phyloP scores from a whole-genome alignment of 2,888 invertebrate genomes.

The Clunio marinus region DNA sequence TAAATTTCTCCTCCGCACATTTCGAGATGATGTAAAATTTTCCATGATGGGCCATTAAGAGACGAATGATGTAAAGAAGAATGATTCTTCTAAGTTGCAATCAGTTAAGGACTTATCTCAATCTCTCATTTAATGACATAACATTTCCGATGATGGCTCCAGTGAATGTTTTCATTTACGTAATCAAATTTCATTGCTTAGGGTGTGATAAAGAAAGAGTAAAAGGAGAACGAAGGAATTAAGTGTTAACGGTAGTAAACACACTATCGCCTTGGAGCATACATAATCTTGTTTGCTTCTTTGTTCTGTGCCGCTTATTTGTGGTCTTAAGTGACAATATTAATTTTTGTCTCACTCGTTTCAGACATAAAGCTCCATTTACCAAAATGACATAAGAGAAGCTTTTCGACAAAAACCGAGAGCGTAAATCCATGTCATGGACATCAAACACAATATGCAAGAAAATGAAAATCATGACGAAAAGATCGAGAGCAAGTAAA shows the following conservation, averaged over 20 bases:
- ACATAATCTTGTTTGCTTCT: slow-evolving; percentile 4
- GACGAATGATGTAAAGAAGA: neutral
- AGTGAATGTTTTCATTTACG: slow-evolving; percentile 8
- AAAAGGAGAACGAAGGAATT: neutral
- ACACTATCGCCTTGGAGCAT: slow-evolving; percentile 4
- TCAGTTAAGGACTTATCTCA: slow-evolving; percentile 6
- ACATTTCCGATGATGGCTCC: neutral
- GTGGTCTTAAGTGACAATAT: neutral
- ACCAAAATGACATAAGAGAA: neutral
- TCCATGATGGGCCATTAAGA: neutral
- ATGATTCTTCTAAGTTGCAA: neutral
- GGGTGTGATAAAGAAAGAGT: neutral
- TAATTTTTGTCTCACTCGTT: neutral
- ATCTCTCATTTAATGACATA: neutral
- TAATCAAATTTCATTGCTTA: slow-evolving; percentile 6
- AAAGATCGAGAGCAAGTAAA: too few relatives aligned
- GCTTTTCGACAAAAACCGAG: neutral
- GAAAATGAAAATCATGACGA: too few relatives aligned
- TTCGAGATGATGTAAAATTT: neutral
- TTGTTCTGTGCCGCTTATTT: neutral
- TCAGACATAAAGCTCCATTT: neutral
- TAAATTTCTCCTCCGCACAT: neutral
- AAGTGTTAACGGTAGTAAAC: neutral
- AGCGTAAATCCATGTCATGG: slow-evolving; percentile 1
- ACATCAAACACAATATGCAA: too few relatives aligned